Evolutionary conservation across 2,888 invertebrate genomes (phyloP), one percentile per base, ranked within the genome.

Genomic region (Trimorus sp.): DNA sequence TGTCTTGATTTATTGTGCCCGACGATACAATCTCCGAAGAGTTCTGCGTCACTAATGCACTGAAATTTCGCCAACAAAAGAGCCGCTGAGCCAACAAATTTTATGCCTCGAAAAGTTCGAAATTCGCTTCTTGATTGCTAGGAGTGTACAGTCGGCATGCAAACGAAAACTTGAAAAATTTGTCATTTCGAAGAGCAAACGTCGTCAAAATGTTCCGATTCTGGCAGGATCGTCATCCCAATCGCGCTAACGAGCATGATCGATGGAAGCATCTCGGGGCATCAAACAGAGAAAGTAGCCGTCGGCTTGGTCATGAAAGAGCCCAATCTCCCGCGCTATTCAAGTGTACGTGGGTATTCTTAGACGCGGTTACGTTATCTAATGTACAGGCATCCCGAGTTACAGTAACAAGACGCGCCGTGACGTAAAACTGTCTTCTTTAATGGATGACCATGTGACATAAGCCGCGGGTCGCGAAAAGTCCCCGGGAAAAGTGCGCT

Each of bases 391-490:
- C 65, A 58, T 42, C 66, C 59, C 11, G 66, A 66, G 60, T 76
- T 74, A 60, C 68, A 54, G 68, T 68, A 68, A 76, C 75, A 12
- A 66, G 66, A 75, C 42, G 75, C 11, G 60, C 16, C 53, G 36
- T 76, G 75, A 76, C 75, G 75, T 76, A 68, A 76, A 76, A 68
- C 68, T 76, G 75, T 76, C 60, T 76, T 68, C 60, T 60, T 54
- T 76, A 68, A 76, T 68, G 45, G 58, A 75, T 66, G 59, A 76
- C 54, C 53, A 54, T 54, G 42, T 60, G 66, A 54, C 59, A 66
- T 66, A 65, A 60, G 51, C 51, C 40, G 14, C 49, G 48, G 16
- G 38, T 37, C 14, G 14, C 15, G 51, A 66, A 59, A 74, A 65
- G 26, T 26, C 40, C 11, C 40, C 38, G 14, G 54, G 70, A 59